Evolutionary conservation across 2,113 vertebrate species (phyloP).

Genomic region (Gulo gulo): DNA sequence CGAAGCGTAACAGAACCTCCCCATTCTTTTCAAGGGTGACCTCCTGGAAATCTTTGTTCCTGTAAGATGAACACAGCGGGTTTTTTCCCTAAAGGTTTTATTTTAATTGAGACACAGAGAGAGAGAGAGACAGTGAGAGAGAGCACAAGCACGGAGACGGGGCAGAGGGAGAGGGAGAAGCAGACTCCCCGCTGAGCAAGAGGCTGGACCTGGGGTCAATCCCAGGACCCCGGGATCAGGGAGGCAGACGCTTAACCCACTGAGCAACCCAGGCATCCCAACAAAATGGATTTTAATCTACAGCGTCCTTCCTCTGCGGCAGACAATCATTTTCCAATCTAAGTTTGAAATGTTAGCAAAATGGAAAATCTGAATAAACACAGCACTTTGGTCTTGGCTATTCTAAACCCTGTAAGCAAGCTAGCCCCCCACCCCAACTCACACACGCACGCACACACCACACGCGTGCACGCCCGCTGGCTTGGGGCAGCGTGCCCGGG

Average conservation of each 20-base stretch:
- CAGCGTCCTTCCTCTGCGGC: background rate
- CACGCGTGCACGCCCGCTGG: fast-evolving
- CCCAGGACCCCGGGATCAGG: too few species aligned
- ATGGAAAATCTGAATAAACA: background rate
- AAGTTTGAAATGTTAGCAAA: background rate
- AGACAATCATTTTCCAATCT: background rate
- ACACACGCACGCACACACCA: too few species aligned
- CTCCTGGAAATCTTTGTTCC: constrained; percentile 98
- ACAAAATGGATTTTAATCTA: background rate
- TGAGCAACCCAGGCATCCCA: too few species aligned
- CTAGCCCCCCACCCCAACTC: background rate
- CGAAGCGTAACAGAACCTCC: constrained; percentile 92
- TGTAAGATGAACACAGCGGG: constrained; percentile 63
- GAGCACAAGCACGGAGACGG: too few species aligned
- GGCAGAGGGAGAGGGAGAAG: too few species aligned
- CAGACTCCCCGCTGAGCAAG: too few species aligned
- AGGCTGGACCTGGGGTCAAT: too few species aligned
- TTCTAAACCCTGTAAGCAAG: fast-evolving
- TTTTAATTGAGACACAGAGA: too few species aligned
- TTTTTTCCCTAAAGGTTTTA: background rate
- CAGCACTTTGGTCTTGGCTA: background rate
- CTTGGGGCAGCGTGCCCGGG: background rate
- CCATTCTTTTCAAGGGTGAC: constrained; percentile 94
- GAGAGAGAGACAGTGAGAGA: too few species aligned
- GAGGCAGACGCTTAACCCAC: too few species aligned